These are phyloP conservation scores for Emydoidea blandingii DNA, from an alignment of 2,797 vertebrate genomes.

Conservation along the genomic window DNA sequence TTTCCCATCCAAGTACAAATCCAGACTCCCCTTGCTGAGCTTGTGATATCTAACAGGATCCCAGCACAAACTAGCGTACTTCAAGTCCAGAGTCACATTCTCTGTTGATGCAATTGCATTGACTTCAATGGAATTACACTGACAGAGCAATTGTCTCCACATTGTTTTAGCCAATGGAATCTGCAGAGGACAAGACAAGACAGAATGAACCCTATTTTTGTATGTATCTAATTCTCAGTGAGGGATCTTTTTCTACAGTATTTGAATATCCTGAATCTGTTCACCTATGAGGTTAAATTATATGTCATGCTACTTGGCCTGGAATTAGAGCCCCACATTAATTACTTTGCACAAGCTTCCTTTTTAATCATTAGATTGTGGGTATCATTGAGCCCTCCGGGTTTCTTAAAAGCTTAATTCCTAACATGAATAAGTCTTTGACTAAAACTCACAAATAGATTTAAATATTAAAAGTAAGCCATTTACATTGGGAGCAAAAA, in stretches of 20 bases:
- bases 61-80: background rate
- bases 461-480: background rate
- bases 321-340: background rate
- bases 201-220: background rate
- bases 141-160: background rate
- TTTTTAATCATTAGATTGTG: background rate
- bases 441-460: background rate
- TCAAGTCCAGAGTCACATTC: background rate
- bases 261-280: background rate
- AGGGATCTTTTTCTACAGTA: background rate
- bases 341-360: background rate
- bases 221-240: background rate
- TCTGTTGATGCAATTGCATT: background rate
- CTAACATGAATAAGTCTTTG: background rate
- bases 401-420: conserved; percentile 14
- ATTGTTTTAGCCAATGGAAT: background rate
- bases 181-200: background rate
- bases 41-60: background rate
- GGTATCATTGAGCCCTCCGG: background rate
- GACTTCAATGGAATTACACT: background rate
- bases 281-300: background rate
- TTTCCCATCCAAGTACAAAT: background rate
- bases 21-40: background rate
- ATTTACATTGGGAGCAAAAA: background rate
- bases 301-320: background rate